Conservation (phyloP, 2,797 vertebrate species). For the Lithobates sylvaticus region DNA sequence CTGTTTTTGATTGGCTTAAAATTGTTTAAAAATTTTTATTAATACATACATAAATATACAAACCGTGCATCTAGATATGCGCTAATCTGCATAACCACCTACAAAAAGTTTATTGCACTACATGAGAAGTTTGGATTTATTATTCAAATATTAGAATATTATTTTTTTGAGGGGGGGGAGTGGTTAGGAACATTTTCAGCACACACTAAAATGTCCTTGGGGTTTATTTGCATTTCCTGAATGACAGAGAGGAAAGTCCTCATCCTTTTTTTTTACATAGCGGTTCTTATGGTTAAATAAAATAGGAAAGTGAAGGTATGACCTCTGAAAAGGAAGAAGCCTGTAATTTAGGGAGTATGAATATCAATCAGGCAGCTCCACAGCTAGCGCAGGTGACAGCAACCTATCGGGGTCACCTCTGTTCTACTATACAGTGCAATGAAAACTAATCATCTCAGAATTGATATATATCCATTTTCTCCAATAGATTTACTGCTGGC, state of each 20-base stretch:
- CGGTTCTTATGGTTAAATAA: background rate
- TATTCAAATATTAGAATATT: background rate
- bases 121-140: background rate
- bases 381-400: slow-evolving; percentile 60
- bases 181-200: background rate
- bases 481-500: slow-evolving; percentile 59
- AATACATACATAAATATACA: no score
- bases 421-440: slow-evolving; percentile 58
- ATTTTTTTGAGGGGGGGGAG: background rate
- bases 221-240: background rate
- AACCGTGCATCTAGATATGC: no score
- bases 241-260: background rate
- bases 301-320: slow-evolving; percentile 35
- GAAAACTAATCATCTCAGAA: slow-evolving; percentile 66
- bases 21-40: no score
- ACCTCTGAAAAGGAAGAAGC: slow-evolving; percentile 60
- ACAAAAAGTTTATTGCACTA: background rate
- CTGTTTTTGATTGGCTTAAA: no score
- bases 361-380: slow-evolving; percentile 61
- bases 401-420: slow-evolving; percentile 66
- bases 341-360: slow-evolving; percentile 66
- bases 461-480: slow-evolving; percentile 55
- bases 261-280: background rate
- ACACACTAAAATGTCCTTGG: background rate
- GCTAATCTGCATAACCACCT: background rate